These are phyloP conservation scores for Toxotes chatareus DNA, from an alignment of 2,113 vertebrate species.

Conservation along the genomic window DNA sequence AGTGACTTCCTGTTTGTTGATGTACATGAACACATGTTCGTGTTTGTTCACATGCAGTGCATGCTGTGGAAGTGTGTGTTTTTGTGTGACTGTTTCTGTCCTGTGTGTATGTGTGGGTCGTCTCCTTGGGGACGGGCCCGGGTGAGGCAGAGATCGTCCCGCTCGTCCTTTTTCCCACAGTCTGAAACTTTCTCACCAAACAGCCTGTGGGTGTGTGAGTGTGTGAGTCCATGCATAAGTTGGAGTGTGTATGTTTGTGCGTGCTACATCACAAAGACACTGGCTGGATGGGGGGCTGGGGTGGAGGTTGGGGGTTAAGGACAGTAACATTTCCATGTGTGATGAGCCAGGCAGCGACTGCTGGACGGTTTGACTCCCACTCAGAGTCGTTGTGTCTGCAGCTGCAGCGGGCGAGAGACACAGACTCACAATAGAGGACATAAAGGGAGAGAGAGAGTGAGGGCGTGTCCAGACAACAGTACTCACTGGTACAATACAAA, in stretches of 20 bases:
- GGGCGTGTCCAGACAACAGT: conserved; percentile 28
- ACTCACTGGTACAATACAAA: conserved; percentile 58
- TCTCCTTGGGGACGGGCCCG: conserved; percentile 28
- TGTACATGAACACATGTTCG: conserved; percentile 3
- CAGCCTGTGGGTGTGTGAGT: not conserved
- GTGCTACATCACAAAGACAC: not conserved
- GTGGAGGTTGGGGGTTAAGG: not conserved
- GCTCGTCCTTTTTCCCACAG: conserved; percentile 67
- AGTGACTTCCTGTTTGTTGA: conserved; percentile 28
- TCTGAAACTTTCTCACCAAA: conserved; percentile 46
- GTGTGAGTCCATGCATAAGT: not conserved
- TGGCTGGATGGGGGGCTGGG: not conserved
- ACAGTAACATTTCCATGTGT: conserved; percentile 62
- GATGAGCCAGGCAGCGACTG: conserved; percentile 21
- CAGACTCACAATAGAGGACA: conserved; percentile 27
- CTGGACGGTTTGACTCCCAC: not conserved
- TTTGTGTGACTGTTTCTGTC: not conserved
- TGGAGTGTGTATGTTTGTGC: not conserved
- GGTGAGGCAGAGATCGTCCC: conserved; percentile 36
- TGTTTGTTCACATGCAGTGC: conserved; percentile 48
- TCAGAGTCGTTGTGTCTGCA: not conserved
- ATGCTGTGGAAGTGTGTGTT: not conserved
- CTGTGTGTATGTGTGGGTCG: conserved; percentile 21
- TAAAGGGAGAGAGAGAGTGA: not conserved
- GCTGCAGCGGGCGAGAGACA: conserved; percentile 29